Percentiles rank a stretch among this genome's conserved stretches.
Evolutionary conservation across 2,797 vertebrate species (phyloP).

Genomic region (Intellagama lesueurii): DNA sequence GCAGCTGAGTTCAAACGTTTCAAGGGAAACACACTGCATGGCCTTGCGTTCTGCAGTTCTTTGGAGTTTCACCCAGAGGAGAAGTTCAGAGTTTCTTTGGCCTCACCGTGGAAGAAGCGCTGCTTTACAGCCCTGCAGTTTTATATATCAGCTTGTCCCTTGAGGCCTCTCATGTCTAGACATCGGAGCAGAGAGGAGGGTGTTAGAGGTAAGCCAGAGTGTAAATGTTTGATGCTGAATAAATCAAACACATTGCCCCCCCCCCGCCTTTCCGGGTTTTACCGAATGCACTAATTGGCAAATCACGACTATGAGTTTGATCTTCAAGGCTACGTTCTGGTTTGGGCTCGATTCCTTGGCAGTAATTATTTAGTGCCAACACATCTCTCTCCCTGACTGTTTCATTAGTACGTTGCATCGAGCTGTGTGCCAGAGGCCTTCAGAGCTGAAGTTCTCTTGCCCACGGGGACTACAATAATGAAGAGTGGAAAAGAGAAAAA

Average conservation of each 20-base stretch:
- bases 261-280: not conserved
- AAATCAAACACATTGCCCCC: not conserved
- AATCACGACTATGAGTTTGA: conserved; percentile 11
- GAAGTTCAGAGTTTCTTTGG: too few relatives aligned
- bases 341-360: not conserved
- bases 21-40: too few relatives aligned
- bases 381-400: not conserved
- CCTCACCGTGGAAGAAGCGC: too few relatives aligned
- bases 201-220: not conserved
- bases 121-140: not conserved
- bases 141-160: not conserved
- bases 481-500: not conserved
- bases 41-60: too few relatives aligned
- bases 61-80: too few relatives aligned
- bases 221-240: not conserved
- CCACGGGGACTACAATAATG: conserved; percentile 22
- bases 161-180: not conserved
- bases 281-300: conserved; percentile 19
- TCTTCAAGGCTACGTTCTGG: not conserved
- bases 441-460: not conserved
- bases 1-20: too few relatives aligned
- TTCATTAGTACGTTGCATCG: conserved; percentile 13
- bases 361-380: conserved; percentile 29
- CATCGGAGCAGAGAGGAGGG: not conserved
- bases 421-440: conserved; percentile 4